Percentiles rank a stretch among this genome's conserved stretches.
phyloP scores from a whole-genome alignment of 2,888 invertebrate genomes.

The Pammene fasciana region DNA sequence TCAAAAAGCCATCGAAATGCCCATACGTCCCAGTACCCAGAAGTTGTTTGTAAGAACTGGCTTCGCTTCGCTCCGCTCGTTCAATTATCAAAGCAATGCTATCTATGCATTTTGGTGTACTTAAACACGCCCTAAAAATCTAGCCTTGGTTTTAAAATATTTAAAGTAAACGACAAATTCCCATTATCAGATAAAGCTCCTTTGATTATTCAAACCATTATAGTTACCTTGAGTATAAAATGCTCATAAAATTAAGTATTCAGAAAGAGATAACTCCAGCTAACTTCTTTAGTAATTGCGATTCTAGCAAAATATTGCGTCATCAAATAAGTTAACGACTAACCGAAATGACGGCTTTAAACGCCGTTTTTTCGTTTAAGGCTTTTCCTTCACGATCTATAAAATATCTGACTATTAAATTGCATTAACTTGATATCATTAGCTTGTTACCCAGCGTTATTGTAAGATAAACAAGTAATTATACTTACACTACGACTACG shows the following conservation, averaged over 20 bases:
- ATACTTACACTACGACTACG: too few relatives aligned
- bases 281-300: conserved; percentile 4
- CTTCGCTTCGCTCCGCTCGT: too few relatives aligned
- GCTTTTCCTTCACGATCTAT: conserved; percentile 15
- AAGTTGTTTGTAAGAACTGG: too few relatives aligned
- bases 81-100: too few relatives aligned
- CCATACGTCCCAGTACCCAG: too few relatives aligned
- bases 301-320: conserved; percentile 9
- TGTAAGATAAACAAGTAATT: too few relatives aligned
- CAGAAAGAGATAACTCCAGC: conserved; percentile 9
- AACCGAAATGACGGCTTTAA: conserved; percentile 5
- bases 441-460: too few relatives aligned
- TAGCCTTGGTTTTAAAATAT: not conserved
- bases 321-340: conserved; percentile 10
- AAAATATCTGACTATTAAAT: not conserved
- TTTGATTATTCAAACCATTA: not conserved
- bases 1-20: too few relatives aligned
- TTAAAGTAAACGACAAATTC: not conserved
- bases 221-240: not conserved
- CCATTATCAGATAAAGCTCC: not conserved
- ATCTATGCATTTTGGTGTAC: too few relatives aligned
- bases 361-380: not conserved
- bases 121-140: too few relatives aligned
- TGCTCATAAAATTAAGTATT: conserved; percentile 12
- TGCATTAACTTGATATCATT: not conserved